phyloP scores from a whole-genome alignment of 2,888 invertebrate genomes.

The Magallana nippona region DNA sequence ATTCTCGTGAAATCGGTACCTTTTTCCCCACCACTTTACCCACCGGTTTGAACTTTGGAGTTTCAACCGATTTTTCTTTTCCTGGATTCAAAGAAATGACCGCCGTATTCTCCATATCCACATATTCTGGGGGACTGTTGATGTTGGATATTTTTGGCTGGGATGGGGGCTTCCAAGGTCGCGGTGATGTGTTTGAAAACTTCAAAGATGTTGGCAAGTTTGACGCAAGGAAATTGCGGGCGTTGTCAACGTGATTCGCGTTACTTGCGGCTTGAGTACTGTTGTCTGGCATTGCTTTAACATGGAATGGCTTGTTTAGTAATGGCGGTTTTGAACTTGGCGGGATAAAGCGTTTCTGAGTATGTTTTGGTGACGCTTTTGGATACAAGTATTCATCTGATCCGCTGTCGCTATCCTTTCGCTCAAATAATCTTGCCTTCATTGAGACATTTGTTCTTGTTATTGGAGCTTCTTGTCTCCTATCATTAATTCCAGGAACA shows the following conservation, averaged over 20 bases:
- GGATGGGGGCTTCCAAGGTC: not conserved
- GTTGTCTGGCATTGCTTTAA: not conserved
- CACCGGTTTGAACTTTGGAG: not conserved
- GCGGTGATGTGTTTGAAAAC: constrained; percentile 3
- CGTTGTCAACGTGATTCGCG: not conserved
- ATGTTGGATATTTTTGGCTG: not conserved
- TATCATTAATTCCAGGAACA: not conserved
- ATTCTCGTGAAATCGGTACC: not conserved
- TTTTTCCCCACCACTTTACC: constrained; percentile 12
- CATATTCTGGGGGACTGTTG: constrained; percentile 4
- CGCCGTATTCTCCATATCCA: not conserved
- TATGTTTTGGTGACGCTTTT: not conserved
- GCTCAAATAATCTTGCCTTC: constrained; percentile 1
- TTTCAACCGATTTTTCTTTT: not conserved
- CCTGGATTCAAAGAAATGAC: not conserved
- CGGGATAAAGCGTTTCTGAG: not conserved
- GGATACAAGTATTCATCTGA: not conserved
- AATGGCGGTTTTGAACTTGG: constrained; percentile 23
- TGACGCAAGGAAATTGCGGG: not conserved
- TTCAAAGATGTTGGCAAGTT: not conserved
- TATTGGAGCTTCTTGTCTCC: not conserved
- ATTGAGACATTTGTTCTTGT: not conserved
- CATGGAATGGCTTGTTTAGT: not conserved
- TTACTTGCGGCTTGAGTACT: not conserved
- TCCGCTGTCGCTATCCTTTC: not conserved